Evolutionary conservation across 2,113 vertebrate species (phyloP).

Genomic region (Engraulis encrasicolus): DNA sequence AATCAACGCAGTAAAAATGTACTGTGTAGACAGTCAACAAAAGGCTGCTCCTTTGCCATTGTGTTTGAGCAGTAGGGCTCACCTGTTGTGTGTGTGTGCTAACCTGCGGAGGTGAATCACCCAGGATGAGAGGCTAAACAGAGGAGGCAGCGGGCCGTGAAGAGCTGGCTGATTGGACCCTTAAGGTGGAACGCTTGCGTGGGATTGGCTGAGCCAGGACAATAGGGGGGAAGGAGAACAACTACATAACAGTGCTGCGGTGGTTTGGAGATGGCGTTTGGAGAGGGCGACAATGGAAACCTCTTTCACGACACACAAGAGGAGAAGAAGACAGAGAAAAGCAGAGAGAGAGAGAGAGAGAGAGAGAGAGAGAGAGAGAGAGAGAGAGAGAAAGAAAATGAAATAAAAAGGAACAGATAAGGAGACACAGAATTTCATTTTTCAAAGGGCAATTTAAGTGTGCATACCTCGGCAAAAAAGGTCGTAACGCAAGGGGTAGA

Average conservation of each 20-base stretch:
- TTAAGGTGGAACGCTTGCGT: conserved; percentile 55
- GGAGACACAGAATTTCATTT: too few species aligned
- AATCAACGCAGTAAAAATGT: too few species aligned
- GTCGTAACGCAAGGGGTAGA: background rate
- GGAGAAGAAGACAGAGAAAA: too few species aligned
- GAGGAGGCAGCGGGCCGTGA: conserved; percentile 60
- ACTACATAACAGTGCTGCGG: too few species aligned
- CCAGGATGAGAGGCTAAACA: background rate
- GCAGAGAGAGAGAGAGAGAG: conserved; percentile 31
- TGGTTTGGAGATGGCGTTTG: background rate
- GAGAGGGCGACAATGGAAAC: background rate
- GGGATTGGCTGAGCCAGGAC: conserved; percentile 1
- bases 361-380: too few species aligned
- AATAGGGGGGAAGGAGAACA: background rate
- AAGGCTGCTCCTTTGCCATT: background rate
- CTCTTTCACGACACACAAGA: background rate
- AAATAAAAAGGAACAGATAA: too few species aligned
- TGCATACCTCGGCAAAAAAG: background rate
- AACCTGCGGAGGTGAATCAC: background rate
- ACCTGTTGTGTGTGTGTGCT: background rate
- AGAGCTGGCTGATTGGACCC: conserved; percentile 63
- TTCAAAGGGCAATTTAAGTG: background rate
- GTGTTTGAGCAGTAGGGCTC: background rate
- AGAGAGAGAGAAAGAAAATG: too few species aligned
- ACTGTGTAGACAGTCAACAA: too few species aligned